A percentile compares a stretch with the other conserved stretches of the same genome.
These are phyloP conservation scores for Autographa pulchrina DNA, from an alignment of 2,888 invertebrate genomes.

Conservation along the genomic window DNA sequence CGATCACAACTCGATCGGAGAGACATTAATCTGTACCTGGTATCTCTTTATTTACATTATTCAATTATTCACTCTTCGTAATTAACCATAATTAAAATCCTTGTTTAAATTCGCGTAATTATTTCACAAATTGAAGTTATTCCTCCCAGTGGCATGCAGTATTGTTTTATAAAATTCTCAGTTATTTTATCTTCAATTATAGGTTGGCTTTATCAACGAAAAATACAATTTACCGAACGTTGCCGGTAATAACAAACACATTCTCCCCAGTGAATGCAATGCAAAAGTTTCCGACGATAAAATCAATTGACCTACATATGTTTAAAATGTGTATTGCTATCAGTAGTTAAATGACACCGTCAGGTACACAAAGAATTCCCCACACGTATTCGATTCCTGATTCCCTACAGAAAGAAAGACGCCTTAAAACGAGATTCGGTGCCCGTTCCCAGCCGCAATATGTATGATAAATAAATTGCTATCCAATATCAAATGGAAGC, in stretches of 20 bases:
- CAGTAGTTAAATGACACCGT: conserved; percentile 69
- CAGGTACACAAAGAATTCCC: conserved; percentile 77
- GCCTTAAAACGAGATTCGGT: conserved; percentile 79
- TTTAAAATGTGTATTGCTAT: conserved; percentile 58
- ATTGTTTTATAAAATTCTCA: conserved; percentile 22
- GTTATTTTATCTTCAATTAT: conserved; percentile 27
- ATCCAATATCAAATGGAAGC: conserved; percentile 89
- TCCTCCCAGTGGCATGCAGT: conserved; percentile 11
- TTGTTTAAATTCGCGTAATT: conserved; percentile 16
- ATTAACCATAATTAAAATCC: conserved; percentile 13
- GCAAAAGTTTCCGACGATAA: conserved; percentile 48
- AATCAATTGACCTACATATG: conserved; percentile 56
- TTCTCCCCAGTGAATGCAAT: conserved; percentile 35
- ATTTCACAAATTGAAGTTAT: conserved; percentile 19
- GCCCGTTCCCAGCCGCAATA: conserved; percentile 83
- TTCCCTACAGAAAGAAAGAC: conserved; percentile 82
- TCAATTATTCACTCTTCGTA: conserved; percentile 18
- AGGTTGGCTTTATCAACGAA: conserved; percentile 44
- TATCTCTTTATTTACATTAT: conserved; percentile 12
- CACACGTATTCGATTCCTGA: conserved; percentile 86
- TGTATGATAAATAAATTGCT: conserved; percentile 90
- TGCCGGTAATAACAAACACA: conserved; percentile 49
- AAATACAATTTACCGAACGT: conserved; percentile 51
- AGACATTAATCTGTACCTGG: not conserved
- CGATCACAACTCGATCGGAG: too few relatives aligned